Conservation (phyloP, 1,140 invertebrate genomes). For the Acromyrmex charruanus region DNA sequence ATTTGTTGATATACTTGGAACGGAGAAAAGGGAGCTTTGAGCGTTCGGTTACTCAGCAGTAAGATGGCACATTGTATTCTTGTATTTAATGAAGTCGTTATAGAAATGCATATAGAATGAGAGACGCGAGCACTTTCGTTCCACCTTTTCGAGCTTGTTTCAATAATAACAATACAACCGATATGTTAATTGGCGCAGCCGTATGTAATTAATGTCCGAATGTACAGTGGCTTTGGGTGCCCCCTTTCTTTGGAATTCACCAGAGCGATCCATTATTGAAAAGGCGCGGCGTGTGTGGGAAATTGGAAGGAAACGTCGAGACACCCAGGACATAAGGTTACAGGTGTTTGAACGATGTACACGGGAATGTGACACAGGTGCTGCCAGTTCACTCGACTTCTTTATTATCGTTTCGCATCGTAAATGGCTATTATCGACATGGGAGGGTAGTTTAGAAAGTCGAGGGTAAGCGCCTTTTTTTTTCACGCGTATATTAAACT, state of each 20-base stretch:
- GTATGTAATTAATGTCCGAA: slow-evolving; percentile 40
- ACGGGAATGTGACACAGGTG: slow-evolving; percentile 85
- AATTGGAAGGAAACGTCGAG: slow-evolving; percentile 76
- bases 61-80: background rate
- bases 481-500: slow-evolving; percentile 11
- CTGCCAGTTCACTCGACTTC: slow-evolving; percentile 54
- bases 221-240: slow-evolving; percentile 23
- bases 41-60: background rate
- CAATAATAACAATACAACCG: slow-evolving; percentile 46
- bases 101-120: slow-evolving; percentile 1
- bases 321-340: slow-evolving; percentile 67
- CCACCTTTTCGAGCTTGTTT: slow-evolving; percentile 32
- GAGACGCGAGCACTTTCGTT: slow-evolving; percentile 29
- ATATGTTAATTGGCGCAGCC: slow-evolving; percentile 54
- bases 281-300: slow-evolving; percentile 76
- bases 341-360: slow-evolving; percentile 82
- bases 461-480: slow-evolving; percentile 8
- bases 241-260: slow-evolving; percentile 50
- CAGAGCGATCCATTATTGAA: slow-evolving; percentile 68
- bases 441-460: slow-evolving; percentile 42
- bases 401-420: slow-evolving; percentile 80
- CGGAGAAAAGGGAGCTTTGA: background rate
- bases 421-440: slow-evolving; percentile 76
- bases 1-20: background rate
- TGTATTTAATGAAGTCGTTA: slow-evolving; percentile 41